phyloP scores from a whole-genome alignment of 2,113 vertebrate genomes.

The Nesogale talazaci region DNA sequence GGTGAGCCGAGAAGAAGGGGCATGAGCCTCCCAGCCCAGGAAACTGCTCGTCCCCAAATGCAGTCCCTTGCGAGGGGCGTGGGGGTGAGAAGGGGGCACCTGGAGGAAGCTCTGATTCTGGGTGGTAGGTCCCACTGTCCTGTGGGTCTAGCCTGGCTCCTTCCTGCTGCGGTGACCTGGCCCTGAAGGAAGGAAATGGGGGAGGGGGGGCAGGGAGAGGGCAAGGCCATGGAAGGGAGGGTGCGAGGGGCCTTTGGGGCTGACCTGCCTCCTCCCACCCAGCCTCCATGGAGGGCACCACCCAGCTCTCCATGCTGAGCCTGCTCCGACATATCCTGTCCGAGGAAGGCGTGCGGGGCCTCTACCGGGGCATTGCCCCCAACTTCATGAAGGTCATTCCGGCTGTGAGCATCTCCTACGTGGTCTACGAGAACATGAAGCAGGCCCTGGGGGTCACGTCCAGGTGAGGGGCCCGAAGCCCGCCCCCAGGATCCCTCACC shows the following conservation, averaged over 20 bases:
- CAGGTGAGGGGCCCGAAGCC: constrained; percentile 77
- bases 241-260: no score
- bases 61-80: background rate
- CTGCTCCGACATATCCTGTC: constrained; percentile 83
- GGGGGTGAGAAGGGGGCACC: background rate
- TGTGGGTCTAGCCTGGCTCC: background rate
- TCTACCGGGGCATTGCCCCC: constrained; percentile 86
- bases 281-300: constrained; percentile 81
- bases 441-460: constrained; percentile 84
- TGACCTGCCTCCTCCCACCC: constrained; percentile 12
- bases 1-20: background rate
- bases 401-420: constrained; percentile 94
- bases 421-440: constrained; percentile 88
- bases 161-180: background rate
- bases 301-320: constrained; percentile 83
- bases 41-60: background rate
- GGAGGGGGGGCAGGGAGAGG: no score
- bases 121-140: background rate
- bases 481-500: background rate
- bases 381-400: constrained; percentile 92
- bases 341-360: constrained; percentile 82
- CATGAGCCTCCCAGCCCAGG: background rate
- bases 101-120: background rate
- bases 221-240: no score
- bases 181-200: no score